Evolutionary conservation across 2,797 vertebrate species (phyloP).

Genomic region (Leuciscus waleckii): DNA sequence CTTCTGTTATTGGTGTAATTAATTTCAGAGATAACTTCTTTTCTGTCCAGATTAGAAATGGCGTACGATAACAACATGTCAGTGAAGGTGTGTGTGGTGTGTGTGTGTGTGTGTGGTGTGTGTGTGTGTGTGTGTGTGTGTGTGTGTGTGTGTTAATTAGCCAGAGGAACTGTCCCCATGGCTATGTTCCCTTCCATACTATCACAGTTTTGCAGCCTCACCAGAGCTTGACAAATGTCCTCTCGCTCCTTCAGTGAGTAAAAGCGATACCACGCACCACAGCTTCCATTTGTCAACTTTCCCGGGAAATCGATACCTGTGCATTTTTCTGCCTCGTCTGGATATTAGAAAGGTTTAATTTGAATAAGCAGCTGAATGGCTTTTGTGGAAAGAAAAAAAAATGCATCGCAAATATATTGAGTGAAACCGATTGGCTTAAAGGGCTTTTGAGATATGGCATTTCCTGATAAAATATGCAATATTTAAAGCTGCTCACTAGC

Average conservation of each 20-base stretch:
- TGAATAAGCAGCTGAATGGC: conserved; percentile 52
- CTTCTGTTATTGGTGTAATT: conserved; percentile 82
- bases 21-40: conserved; percentile 84
- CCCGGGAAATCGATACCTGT: conserved; percentile 50
- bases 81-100: conserved; percentile 49
- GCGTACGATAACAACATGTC: conserved; percentile 64
- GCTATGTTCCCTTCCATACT: conserved; percentile 51
- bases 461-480: conserved; percentile 11
- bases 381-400: neutral
- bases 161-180: conserved; percentile 54
- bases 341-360: conserved; percentile 57
- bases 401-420: conserved; percentile 11
- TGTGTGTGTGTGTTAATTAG: conserved; percentile 54
- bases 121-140: conserved; percentile 39
- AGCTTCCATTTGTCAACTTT: conserved; percentile 58
- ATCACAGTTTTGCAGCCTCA: conserved; percentile 56
- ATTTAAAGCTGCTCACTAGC: conserved; percentile 6
- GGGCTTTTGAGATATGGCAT: neutral
- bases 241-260: conserved; percentile 48
- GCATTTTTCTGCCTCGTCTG: conserved; percentile 50
- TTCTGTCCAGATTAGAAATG: conserved; percentile 74
- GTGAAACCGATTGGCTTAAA: conserved; percentile 20
- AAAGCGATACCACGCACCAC: conserved; percentile 50
- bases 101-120: conserved; percentile 43
- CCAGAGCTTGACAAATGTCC: conserved; percentile 59